These are phyloP conservation scores for Amblyjoppa fuscipennis DNA, from an alignment of 2,888 invertebrate genomes.

Conservation along the genomic window DNA sequence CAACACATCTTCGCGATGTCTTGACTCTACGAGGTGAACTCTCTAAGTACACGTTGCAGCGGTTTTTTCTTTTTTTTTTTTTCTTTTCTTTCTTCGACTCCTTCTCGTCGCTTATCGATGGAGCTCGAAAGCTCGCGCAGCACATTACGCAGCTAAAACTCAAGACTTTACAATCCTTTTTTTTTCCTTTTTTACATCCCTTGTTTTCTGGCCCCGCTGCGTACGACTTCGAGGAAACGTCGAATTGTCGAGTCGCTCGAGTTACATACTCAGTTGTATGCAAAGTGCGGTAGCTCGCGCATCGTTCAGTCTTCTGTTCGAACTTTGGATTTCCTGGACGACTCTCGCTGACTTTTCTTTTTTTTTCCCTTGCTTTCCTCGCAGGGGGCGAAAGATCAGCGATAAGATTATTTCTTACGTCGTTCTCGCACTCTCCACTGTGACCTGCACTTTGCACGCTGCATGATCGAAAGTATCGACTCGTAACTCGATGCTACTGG, in stretches of 20 bases:
- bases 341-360: slow-evolving; percentile 26
- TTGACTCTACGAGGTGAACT: slow-evolving; percentile 37
- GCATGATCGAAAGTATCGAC: slow-evolving; percentile 27
- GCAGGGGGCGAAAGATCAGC: slow-evolving; percentile 33
- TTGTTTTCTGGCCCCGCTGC: slow-evolving; percentile 70
- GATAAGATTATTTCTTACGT: slow-evolving; percentile 48
- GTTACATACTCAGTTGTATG: slow-evolving; percentile 27
- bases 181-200: slow-evolving; percentile 69
- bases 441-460: slow-evolving; percentile 12
- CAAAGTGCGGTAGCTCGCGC: slow-evolving; percentile 46
- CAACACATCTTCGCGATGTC: slow-evolving; percentile 47
- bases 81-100: slow-evolving; percentile 1
- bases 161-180: slow-evolving; percentile 34
- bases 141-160: slow-evolving; percentile 35
- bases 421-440: not conserved
- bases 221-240: slow-evolving; percentile 77
- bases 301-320: slow-evolving; percentile 50
- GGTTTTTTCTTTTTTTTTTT: slow-evolving; percentile 33
- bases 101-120: slow-evolving; percentile 49
- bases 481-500: slow-evolving; percentile 20
- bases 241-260: slow-evolving; percentile 69
- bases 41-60: slow-evolving; percentile 64
- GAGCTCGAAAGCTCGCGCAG: slow-evolving; percentile 15
- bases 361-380: slow-evolving; percentile 12
- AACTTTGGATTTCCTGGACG: slow-evolving; percentile 42